Evolutionary conservation across 2,888 invertebrate species (phyloP), one percentile per base, ranked within the genome.

Genomic region (Crossocerus cetratus): DNA sequence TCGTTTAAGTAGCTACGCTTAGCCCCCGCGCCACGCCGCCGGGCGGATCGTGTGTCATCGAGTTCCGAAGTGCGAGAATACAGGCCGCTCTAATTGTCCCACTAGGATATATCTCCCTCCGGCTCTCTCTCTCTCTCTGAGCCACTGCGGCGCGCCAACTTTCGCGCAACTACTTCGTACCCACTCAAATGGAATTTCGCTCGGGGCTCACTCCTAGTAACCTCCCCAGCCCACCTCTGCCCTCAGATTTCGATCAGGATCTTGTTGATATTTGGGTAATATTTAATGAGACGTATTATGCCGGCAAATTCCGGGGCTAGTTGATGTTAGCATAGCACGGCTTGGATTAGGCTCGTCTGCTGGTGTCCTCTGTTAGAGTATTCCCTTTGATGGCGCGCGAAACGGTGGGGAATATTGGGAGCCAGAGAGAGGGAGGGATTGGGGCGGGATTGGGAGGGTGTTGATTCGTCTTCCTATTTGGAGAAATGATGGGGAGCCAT

Each of bases 51-150:
- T 32, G 32, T 20, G 44, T 49, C 49, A 49, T 62, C 45, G 22
- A 62, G 61, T 62, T 62, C 22, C 61, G 49, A 62, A 62, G 61
- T 62, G 44, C 61, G 21, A 62, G 61, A 53, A 62, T 62, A 62
- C 49, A 49, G 32, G 56, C 56, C 16, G 20, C 21, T 22, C 60
- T 20, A 16, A 60, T 20, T 60, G 43, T 44, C 20, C 42, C 32
- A 32, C 8, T 11, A 32, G 32, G 32, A 32, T 32, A 32, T 32
- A 32, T 32, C 32, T 56, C 22, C 11, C 32, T 4, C 32, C 32
- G 32, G 11, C 5, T n/a, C n/a, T 32, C 32, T 56, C 22, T 32
- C 32, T 4, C 32, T 11, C 8, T 8, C 5, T 32, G 32, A 32
- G 32, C 32, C 32, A 32, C 32, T 32, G 32, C 32, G 32, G 32